Evolutionary conservation across 2,888 invertebrate species (phyloP).

Genomic region (Eurytoma adleriae): DNA sequence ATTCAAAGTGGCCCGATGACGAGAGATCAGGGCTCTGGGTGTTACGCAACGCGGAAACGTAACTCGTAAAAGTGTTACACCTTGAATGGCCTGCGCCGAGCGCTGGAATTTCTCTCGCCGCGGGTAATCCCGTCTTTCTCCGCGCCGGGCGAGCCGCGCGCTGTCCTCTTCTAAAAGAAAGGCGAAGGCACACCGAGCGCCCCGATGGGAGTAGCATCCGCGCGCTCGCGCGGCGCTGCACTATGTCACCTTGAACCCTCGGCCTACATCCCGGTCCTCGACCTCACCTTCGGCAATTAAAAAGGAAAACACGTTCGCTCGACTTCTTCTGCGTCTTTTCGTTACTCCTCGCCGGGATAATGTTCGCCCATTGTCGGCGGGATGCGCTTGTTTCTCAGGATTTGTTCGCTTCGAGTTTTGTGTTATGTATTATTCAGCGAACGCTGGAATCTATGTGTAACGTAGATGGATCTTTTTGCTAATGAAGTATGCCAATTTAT

Average conservation of each 20-base stretch:
- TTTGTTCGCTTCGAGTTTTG: no score
- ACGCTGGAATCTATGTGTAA: no score
- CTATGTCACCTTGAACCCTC: conserved; percentile 55
- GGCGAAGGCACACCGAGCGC: conserved; percentile 19
- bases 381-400: no score
- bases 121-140: conserved; percentile 54
- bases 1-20: conserved; percentile 37
- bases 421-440: no score
- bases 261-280: conserved; percentile 53
- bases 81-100: conserved; percentile 34
- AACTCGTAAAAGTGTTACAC: conserved; percentile 66
- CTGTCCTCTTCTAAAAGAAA: conserved; percentile 44
- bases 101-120: conserved; percentile 49
- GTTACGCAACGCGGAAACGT: conserved; percentile 69
- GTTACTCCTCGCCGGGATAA: no score
- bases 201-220: background rate
- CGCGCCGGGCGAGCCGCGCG: background rate
- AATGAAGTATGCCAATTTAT: no score
- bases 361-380: no score
- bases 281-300: conserved; percentile 44
- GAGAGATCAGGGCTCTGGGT: conserved; percentile 59
- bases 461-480: no score
- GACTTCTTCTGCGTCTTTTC: conserved; percentile 19
- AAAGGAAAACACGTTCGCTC: conserved; percentile 54
- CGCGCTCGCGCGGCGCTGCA: conserved; percentile 1